Percentiles rank a stretch among this genome's conserved stretches.
These are phyloP conservation scores for Sander lucioperca DNA, from an alignment of 2,113 vertebrate genomes.

Conservation along the genomic window DNA sequence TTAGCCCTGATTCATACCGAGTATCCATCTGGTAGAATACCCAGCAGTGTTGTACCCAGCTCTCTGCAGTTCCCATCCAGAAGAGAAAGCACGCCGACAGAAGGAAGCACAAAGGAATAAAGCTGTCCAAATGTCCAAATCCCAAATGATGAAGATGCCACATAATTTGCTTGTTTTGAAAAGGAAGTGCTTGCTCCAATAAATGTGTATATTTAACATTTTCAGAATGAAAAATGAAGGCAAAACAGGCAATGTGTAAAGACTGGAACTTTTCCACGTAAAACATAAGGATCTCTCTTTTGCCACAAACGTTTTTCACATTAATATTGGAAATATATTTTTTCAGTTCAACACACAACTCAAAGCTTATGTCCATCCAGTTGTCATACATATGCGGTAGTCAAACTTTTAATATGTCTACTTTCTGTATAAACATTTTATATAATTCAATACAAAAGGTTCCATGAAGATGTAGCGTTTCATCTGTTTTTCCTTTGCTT, in stretches of 20 bases:
- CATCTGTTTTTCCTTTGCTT: constrained; percentile 25
- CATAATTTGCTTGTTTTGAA: constrained; percentile 79
- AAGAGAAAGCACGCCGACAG: constrained; percentile 51
- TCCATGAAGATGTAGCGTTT: constrained; percentile 35
- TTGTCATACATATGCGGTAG: constrained; percentile 12
- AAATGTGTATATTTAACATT: constrained; percentile 79
- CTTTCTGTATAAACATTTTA: constrained; percentile 25
- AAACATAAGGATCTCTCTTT: constrained; percentile 61
- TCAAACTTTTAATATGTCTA: constrained; percentile 8
- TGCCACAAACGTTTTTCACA: constrained; percentile 41
- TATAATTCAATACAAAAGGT: constrained; percentile 20
- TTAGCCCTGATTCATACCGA: constrained; percentile 83
- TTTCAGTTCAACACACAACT: constrained; percentile 7
- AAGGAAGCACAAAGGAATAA: constrained; percentile 71
- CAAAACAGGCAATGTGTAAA: constrained; percentile 55
- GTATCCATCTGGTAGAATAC: constrained; percentile 84
- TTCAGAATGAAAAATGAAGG: constrained; percentile 79
- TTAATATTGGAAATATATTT: constrained; percentile 47
- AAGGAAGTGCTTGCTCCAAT: constrained; percentile 73
- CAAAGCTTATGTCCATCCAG: constrained; percentile 11
- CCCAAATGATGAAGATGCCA: constrained; percentile 65
- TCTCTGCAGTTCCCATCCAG: constrained; percentile 74
- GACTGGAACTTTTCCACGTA: constrained; percentile 62
- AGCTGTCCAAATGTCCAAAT: constrained; percentile 69
- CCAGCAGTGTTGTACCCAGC: constrained; percentile 76